Percentiles rank a stretch among this genome's conserved stretches.
Conservation (phyloP, 2,797 vertebrate species). For the Calcarius lapponicus region DNA sequence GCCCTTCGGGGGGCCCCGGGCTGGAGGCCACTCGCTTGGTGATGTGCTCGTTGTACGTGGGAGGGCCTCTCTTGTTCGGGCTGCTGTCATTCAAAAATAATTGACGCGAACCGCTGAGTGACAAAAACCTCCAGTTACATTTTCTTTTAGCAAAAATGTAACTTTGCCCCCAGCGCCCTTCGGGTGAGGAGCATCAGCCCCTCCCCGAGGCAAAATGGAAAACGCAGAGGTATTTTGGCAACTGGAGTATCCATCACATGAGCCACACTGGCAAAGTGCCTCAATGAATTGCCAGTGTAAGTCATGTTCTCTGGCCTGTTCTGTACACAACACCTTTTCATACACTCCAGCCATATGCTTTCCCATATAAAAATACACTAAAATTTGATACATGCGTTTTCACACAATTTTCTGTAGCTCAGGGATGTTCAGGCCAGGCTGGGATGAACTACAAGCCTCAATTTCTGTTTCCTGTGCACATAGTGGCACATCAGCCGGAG, state of each 20-base stretch:
- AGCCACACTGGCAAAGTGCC: not conserved
- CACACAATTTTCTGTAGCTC: not conserved
- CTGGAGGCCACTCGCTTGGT: conserved; percentile 94
- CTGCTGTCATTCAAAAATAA: conserved; percentile 78
- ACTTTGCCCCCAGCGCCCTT: not conserved
- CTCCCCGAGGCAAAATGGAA: not conserved
- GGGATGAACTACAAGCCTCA: not conserved
- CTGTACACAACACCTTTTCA: not conserved
- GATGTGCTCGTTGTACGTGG: conserved; percentile 99
- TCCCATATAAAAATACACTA: not conserved
- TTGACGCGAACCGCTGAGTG: conserved; percentile 32
- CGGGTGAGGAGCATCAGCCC: not conserved
- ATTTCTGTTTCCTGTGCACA: not conserved
- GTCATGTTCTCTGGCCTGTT: not conserved
- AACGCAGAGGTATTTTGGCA: not conserved
- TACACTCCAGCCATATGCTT: not conserved
- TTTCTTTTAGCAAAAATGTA: not conserved
- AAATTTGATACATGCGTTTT: not conserved
- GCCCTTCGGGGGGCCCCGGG: conserved; percentile 83
- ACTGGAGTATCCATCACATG: not conserved
- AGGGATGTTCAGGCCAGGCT: not conserved
- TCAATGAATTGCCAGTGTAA: not conserved
- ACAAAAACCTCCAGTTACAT: not conserved
- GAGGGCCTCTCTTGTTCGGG: conserved; percentile 97
- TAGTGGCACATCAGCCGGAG: not conserved